phyloP scores from a whole-genome alignment of 2,113 vertebrate species.

The Etheostoma cragini region DNA sequence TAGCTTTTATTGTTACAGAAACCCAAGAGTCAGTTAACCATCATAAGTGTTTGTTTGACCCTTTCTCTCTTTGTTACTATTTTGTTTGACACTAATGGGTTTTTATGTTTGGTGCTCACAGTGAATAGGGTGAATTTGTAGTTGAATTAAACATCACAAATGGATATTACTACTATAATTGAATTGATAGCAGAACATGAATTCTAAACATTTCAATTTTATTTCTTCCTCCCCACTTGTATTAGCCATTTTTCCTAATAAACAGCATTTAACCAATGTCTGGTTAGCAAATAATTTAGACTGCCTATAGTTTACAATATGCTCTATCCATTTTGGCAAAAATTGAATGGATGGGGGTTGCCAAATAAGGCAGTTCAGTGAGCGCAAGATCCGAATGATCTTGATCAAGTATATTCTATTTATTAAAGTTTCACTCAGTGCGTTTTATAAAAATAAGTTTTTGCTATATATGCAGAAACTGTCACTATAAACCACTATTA shows the following conservation, averaged over 20 bases:
- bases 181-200: background rate
- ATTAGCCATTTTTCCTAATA: background rate
- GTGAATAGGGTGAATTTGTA: constrained; percentile 4
- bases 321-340: background rate
- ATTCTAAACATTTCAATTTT: background rate
- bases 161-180: background rate
- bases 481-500: too few species aligned
- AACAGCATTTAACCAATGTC: background rate
- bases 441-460: too few species aligned
- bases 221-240: background rate
- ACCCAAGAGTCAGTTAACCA: background rate
- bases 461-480: too few species aligned
- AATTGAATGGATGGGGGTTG: constrained; percentile 4
- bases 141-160: constrained; percentile 2
- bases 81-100: background rate
- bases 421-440: too few species aligned
- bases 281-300: background rate
- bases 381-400: background rate
- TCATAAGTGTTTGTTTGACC: background rate
- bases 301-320: background rate
- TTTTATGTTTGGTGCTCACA: background rate
- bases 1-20: background rate
- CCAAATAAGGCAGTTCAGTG: background rate
- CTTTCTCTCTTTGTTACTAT: background rate
- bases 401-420: background rate